Evolutionary conservation across 2,797 vertebrate genomes (phyloP).

Genomic region (Lemur catta): DNA sequence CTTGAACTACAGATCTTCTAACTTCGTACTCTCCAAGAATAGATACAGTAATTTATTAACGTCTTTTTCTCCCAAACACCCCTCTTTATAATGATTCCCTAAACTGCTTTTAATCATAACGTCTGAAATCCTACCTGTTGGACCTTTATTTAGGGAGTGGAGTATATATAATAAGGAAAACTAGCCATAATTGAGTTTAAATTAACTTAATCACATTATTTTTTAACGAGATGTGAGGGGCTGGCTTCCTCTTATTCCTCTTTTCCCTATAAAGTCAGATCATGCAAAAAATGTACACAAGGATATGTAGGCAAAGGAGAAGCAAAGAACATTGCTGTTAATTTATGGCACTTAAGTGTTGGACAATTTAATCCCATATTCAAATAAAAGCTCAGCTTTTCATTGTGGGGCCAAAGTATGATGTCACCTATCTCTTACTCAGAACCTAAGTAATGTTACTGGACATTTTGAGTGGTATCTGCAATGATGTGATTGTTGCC

Average conservation of each 20-base stretch:
- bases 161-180: not conserved
- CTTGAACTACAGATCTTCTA: not conserved
- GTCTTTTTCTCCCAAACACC: not conserved
- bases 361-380: not conserved
- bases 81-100: constrained; percentile 1
- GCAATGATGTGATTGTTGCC: not conserved
- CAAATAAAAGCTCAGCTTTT: not conserved
- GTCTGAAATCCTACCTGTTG: not conserved
- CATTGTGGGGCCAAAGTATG: not conserved
- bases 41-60: constrained; percentile 11
- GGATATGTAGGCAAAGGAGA: not conserved
- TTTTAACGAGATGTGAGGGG: not conserved
- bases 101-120: constrained; percentile 5
- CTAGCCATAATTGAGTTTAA: not conserved
- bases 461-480: not conserved
- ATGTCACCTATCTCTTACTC: not conserved
- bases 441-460: not conserved
- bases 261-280: not conserved
- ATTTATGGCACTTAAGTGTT: not conserved
- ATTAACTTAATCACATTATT: not conserved
- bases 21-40: constrained; percentile 36
- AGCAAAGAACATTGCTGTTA: not conserved
- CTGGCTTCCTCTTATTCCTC: not conserved
- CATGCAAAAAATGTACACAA: not conserved
- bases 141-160: constrained; percentile 13